Percentiles rank a stretch among this genome's conserved stretches.
Conservation (phyloP, 2,113 vertebrate genomes). For the Scopus umbretta region DNA sequence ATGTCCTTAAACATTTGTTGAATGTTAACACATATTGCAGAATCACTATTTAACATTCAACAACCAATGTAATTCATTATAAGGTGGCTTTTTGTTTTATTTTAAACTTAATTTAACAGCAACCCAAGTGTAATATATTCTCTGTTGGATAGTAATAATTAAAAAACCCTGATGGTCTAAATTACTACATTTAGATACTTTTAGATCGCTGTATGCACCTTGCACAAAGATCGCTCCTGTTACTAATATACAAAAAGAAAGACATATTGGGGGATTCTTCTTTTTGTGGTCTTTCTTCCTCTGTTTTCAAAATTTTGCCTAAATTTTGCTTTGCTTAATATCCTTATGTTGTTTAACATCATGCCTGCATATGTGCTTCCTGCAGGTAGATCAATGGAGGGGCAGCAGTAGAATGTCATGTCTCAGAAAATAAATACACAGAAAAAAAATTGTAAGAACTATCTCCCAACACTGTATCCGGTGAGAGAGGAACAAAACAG, state of each 20-base stretch:
- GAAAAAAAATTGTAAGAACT: neutral
- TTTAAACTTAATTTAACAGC: neutral
- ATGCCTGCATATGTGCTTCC: neutral
- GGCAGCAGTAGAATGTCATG: neutral
- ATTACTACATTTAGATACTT: neutral
- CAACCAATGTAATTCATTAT: neutral
- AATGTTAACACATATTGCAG: neutral
- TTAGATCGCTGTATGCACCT: neutral
- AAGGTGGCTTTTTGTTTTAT: neutral
- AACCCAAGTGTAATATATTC: neutral
- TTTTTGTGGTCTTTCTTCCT: neutral
- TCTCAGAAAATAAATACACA: neutral
- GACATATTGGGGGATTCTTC: neutral
- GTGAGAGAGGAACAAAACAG: neutral
- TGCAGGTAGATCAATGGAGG: neutral
- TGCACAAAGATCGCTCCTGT: neutral
- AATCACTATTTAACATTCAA: neutral
- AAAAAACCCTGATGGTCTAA: neutral
- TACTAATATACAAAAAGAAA: neutral
- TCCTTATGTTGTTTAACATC: neutral
- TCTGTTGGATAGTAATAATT: neutral
- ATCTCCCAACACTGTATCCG: neutral
- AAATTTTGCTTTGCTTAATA: neutral
- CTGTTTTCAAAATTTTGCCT: neutral
- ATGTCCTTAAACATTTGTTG: neutral